Percentiles rank a stretch among this genome's conserved stretches.
phyloP scores from a whole-genome alignment of 2,797 vertebrate species.

The Sternotherus odoratus region DNA sequence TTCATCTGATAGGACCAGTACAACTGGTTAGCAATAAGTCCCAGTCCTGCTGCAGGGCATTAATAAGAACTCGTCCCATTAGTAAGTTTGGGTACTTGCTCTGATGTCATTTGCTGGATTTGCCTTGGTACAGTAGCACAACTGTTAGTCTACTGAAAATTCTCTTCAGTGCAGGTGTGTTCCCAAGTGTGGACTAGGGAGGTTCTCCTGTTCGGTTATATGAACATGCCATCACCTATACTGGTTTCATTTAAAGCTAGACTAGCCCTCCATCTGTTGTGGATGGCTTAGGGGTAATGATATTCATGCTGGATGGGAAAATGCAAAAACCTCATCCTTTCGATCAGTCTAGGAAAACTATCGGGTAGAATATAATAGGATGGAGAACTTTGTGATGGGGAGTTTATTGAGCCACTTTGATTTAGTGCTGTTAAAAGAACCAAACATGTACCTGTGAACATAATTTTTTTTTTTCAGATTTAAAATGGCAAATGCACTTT shows the following conservation, averaged over 20 bases:
- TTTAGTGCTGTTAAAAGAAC: not conserved
- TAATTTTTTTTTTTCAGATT: not conserved
- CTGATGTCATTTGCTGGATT: not conserved
- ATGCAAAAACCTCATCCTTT: slow-evolving; percentile 33
- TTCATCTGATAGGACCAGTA: not conserved
- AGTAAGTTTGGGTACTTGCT: not conserved
- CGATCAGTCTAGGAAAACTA: not conserved
- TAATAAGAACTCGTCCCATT: not conserved
- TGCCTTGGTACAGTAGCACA: not conserved
- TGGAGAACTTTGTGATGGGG: not conserved
- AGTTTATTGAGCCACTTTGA: not conserved
- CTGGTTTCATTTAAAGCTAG: not conserved
- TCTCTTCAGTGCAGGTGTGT: not conserved
- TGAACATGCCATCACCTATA: not conserved
- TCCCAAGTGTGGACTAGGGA: not conserved
- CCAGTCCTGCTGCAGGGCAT: slow-evolving; percentile 14
- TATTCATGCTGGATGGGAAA: not conserved
- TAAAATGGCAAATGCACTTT: not conserved
- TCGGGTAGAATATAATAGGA: not conserved
- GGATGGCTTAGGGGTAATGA: not conserved
- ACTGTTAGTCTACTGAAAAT: not conserved
- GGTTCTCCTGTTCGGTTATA: not conserved
- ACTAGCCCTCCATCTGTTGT: not conserved
- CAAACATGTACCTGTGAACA: not conserved
- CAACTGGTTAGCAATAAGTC: not conserved